Conservation (phyloP, 2,797 vertebrate species). For the Ambastaia sidthimunki region DNA sequence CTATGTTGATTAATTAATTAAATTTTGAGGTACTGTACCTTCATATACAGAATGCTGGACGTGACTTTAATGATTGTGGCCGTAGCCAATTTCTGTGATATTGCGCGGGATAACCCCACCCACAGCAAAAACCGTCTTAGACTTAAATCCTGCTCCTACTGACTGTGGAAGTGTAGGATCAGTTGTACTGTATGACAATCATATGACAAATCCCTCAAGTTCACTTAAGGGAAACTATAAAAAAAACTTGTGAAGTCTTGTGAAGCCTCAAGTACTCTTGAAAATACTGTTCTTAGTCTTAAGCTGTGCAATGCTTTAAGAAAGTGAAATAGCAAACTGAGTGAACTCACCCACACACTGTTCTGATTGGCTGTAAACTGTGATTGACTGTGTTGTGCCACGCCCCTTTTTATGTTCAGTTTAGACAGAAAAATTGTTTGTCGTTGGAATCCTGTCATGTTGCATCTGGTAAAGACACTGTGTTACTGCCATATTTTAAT, state of each 20-base stretch:
- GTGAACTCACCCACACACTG: no score
- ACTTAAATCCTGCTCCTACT: no score
- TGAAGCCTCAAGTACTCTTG: neutral
- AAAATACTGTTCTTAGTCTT: neutral
- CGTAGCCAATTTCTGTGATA: no score
- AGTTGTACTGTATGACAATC: no score
- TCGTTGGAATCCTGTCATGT: neutral
- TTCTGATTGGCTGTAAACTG: neutral
- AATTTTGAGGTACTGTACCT: neutral
- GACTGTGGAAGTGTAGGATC: no score
- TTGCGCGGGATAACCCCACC: no score
- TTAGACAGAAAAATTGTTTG: neutral
- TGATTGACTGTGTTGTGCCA: neutral
- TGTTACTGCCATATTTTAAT: neutral
- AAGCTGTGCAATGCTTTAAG: neutral
- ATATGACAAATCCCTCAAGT: neutral
- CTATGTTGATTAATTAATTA: neutral
- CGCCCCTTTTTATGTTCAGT: neutral
- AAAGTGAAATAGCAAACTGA: neutral
- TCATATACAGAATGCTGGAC: neutral
- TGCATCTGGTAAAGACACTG: no score
- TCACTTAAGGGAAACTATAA: neutral
- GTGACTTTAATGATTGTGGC: no score
- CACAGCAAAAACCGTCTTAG: no score
- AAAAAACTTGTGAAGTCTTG: neutral